Base-by-base conservation (phyloP, 2,888 invertebrate genomes). In the Eupeodes luniger region DNA sequence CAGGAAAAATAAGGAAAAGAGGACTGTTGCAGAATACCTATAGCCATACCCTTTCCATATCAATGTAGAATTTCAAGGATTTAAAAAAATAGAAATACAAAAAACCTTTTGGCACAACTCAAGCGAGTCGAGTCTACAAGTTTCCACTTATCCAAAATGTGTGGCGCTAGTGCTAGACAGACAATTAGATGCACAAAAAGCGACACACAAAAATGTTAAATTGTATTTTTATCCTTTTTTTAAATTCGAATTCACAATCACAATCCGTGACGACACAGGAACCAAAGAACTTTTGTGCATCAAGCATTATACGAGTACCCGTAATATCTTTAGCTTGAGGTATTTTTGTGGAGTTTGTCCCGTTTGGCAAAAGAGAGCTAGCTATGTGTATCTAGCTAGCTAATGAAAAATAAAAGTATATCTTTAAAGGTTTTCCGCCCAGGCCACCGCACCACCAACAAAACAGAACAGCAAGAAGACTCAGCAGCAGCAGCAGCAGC, bases 141-240 rank as follows among this genome's bases (percentile, higher is more conserved):
- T 84, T 81, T 87, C 84, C 80, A 87, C 72, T 81, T 81, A 81
- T 87, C 84, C 72, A 81, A 84, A 77, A 84, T 72, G 72, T 76
- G 79, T 84, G 84, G 84, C 84, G 79, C 80, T 83, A 80, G 76
- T 75, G 36, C 83, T 72, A 80, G 87, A 87, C 84, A 80, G 84
- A 84, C 66, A 72, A 80, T 66, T 76, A 66, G 76, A 80, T 67
- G 49, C 47, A 84, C 62, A 59, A 59, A 61, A 40, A 51, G 11
- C 40, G 53, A 70, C 61, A 70, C 61, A 81, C 64, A 83, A 76
- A 83, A 76, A 84, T 72, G 87, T 80, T 84, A 67, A 81, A 84
- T 87, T 53, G 61, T 79, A 19, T 79, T 74, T 76, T 47, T 11
- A 3, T 19, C 19, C 11, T 55, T 55, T 44, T 44, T 44, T 57